Conservation (phyloP, 2,888 invertebrate species). For the Agriopis marginaria region DNA sequence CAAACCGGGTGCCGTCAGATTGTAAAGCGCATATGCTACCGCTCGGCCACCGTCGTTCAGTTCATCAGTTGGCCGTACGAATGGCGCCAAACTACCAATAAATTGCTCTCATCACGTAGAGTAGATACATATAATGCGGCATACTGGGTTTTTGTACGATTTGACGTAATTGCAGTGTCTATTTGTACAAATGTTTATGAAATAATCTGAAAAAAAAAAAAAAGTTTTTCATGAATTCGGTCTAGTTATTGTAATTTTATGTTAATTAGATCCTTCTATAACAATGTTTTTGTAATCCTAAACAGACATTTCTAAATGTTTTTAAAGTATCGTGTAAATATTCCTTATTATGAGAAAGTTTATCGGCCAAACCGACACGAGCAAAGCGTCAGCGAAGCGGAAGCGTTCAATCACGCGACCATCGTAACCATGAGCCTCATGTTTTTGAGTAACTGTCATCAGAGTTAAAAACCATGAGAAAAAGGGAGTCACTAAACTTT, state of each 20-base stretch:
- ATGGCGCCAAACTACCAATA: no score
- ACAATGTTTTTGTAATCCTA: conserved; percentile 3
- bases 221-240: neutral
- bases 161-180: no score
- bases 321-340: conserved; percentile 2
- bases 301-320: neutral
- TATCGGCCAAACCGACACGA: neutral
- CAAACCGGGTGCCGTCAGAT: no score
- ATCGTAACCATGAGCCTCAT: neutral
- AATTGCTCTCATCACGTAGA: no score
- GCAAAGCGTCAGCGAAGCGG: neutral
- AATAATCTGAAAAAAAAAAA: no score
- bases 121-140: no score
- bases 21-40: no score
- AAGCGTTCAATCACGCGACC: neutral
- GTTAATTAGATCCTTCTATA: neutral
- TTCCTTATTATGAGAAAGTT: neutral
- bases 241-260: neutral
- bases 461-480: neutral
- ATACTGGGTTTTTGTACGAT: no score
- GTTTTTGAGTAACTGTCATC: neutral
- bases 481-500: neutral
- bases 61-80: no score
- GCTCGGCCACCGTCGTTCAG: no score
- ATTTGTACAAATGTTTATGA: no score